Evolutionary conservation across 2,113 vertebrate genomes (phyloP), one percentile per base, ranked within the genome.

Genomic region (Cygnus atratus): DNA sequence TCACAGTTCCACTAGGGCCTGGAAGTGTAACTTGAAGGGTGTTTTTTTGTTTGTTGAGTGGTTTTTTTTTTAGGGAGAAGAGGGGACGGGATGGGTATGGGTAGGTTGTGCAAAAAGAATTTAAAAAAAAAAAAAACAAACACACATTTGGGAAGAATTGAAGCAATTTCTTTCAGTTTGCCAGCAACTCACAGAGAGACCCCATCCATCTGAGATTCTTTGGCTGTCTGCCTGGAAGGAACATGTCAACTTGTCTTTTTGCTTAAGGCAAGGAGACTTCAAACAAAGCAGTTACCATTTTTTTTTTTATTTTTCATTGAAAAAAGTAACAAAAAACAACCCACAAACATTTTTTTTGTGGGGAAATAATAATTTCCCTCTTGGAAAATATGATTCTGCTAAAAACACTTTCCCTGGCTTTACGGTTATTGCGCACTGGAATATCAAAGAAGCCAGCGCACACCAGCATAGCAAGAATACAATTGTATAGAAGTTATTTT

Each of bases 201-300:
- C 57, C 61, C 22, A 96, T 84, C 73, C 84, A 94, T 93, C 72
- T 61, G 94, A 96, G 68, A 93, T 78, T 87, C 72, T 95, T 22
- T 96, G 94, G 87, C 92, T 83, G 78, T 44, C 81, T 93, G 87
- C 91, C 92, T 96, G 57, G 93, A 96, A 96, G 92, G 82, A 93
- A 83, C 91, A 86, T 85, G 91, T 95, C 92, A 96, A 90, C 77
- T 96, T 93, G 59, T 67, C 75, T 93, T 92, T 86, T 88, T 93
- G 71, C 93, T 94, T 90, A 76, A 77, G 83, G 92, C 93, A 90
- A 93, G 39, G 73, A 96, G 72, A 92, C 59, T 92, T 95, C 55
- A 94, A 95, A 87, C 78, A 85, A 87, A 95, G 68, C n/a, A 28
- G 72, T 71, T 86, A 90, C 50, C 39, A 44, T 87, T 94, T 93